phyloP scores from a whole-genome alignment of 2,888 invertebrate species.

The Diplazon laetatorius region DNA sequence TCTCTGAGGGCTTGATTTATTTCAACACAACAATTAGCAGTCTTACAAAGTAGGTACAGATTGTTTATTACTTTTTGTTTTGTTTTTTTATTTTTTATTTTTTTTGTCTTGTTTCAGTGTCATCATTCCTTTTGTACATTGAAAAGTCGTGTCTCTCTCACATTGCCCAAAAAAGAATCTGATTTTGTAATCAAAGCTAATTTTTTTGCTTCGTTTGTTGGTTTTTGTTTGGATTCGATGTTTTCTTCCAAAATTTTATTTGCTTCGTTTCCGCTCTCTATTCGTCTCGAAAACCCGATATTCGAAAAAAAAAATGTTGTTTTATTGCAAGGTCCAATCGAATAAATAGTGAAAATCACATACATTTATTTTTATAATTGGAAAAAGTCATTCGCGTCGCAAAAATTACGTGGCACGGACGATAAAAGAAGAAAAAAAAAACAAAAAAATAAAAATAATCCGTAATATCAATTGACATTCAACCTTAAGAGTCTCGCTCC shows the following conservation, averaged over 20 bases:
- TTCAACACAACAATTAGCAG: conserved; percentile 76
- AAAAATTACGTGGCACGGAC: conserved; percentile 34
- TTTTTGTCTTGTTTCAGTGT: conserved; percentile 17
- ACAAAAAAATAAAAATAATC: background rate
- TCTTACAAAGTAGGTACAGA: conserved; percentile 77
- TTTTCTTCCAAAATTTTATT: conserved; percentile 7
- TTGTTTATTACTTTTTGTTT: conserved; percentile 69
- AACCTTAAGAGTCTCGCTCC: conserved; percentile 20
- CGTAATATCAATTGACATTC: conserved; percentile 10
- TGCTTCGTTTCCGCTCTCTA: background rate
- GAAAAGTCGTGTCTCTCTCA: conserved; percentile 22
- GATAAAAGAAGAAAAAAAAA: conserved; percentile 21
- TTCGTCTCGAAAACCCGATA: conserved; percentile 27
- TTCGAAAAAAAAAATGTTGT: conserved; percentile 53
- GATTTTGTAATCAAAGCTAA: conserved; percentile 48
- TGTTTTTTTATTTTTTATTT: conserved; percentile 60
- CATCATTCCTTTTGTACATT: conserved; percentile 58
- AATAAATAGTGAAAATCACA: conserved; percentile 48
- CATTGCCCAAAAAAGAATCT: conserved; percentile 43
- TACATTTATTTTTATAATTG: conserved; percentile 26
- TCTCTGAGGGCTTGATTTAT: conserved; percentile 67
- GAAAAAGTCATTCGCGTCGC: conserved; percentile 31
- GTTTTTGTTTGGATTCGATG: conserved; percentile 16
- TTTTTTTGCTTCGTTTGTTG: no score
- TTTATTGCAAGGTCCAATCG: conserved; percentile 34